A percentile compares a stretch with the other conserved stretches of the same genome.
These are phyloP conservation scores for Corythaixoides concolor DNA, from an alignment of 2,113 vertebrate species.

Conservation along the genomic window DNA sequence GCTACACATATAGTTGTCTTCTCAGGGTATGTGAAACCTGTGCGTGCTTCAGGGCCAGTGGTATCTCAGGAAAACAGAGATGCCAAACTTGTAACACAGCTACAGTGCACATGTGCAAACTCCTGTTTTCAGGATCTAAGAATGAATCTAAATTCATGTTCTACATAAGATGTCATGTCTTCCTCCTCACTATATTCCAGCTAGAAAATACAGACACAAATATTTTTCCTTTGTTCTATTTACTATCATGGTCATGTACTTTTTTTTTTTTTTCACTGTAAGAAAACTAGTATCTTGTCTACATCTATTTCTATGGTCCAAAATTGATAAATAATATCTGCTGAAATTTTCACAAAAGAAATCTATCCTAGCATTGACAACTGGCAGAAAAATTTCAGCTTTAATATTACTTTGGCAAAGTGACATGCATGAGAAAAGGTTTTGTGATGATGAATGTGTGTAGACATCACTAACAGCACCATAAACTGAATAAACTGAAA, in stretches of 20 bases:
- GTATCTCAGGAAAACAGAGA: background rate
- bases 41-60: too few relatives aligned
- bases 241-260: background rate
- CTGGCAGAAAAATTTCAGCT: background rate
- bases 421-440: background rate
- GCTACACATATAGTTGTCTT: background rate
- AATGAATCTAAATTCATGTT: background rate
- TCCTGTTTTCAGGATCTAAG: background rate
- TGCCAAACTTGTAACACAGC: background rate
- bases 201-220: background rate
- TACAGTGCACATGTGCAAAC: background rate
- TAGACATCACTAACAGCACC: background rate
- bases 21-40: background rate
- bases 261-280: background rate
- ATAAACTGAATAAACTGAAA: slow-evolving; percentile 14
- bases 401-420: background rate
- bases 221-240: background rate
- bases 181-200: background rate
- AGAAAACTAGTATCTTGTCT: background rate
- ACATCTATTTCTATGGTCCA: background rate
- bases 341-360: background rate
- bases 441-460: background rate
- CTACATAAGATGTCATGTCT: background rate
- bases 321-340: background rate
- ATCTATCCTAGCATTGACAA: background rate